A percentile compares a stretch with the other conserved stretches of the same genome.
These are phyloP conservation scores for Scortum barcoo DNA, from an alignment of 2,113 vertebrate species.

Conservation along the genomic window DNA sequence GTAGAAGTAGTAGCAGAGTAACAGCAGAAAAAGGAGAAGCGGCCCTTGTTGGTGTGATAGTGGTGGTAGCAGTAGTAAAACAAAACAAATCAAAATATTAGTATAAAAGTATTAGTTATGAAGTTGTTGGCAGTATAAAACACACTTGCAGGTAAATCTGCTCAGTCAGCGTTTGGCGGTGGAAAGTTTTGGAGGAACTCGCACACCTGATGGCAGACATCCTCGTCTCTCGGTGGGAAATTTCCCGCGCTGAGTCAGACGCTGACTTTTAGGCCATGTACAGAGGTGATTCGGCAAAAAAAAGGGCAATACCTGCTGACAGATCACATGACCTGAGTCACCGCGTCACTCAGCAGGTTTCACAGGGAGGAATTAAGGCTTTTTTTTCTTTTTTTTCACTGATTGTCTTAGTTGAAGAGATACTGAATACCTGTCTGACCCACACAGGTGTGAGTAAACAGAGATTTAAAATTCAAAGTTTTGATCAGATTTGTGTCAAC, in stretches of 20 bases:
- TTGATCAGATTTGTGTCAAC: no score
- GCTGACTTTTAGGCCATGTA: no score
- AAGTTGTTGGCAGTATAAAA: background rate
- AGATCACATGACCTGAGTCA: constrained; percentile 24
- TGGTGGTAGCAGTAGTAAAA: background rate
- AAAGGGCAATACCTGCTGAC: no score
- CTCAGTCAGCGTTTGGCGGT: background rate
- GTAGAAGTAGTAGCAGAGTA: background rate
- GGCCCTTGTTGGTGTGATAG: no score
- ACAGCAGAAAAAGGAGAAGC: no score
- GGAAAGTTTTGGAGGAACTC: background rate
- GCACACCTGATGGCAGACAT: background rate
- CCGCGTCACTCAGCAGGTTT: constrained; percentile 20
- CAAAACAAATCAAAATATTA: background rate
- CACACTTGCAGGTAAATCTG: background rate
- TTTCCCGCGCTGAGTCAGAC: background rate
- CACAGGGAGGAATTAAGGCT: background rate
- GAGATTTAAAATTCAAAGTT: no score
- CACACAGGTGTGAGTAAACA: background rate
- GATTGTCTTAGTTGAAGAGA: background rate
- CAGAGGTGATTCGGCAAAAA: background rate
- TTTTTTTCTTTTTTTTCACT: background rate
- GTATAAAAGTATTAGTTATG: background rate
- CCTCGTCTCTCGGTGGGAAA: background rate
- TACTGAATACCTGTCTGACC: background rate